Evolutionary conservation across 1,140 invertebrate genomes (phyloP), one percentile per base, ranked within the genome.

Genomic region (Drosophila neocordata): DNA sequence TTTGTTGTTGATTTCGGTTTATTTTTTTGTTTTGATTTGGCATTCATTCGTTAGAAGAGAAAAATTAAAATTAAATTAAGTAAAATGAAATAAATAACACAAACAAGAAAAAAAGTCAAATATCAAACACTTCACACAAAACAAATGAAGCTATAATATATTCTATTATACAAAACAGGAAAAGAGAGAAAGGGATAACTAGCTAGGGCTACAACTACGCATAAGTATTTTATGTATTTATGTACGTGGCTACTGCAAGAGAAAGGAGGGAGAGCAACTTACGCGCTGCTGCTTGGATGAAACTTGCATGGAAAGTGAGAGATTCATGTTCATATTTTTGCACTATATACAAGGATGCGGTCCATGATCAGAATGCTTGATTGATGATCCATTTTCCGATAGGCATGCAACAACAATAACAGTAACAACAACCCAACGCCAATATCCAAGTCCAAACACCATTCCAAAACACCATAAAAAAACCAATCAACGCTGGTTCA

Each of bases 321-420:
- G 65, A 44, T 15, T 44, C 44, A 65, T 66, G 68, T 62, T 72
- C 77, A 84, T 85, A 31, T 31, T 31, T 31, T 31, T 31, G 27
- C 6, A 31, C 27, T 31, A 31, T 31, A 53, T 78, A 87, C 81
- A 84, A 64, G 65, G 74, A 69, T 67, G 73, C 61, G 22, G 37
- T 81, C 69, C 81, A 67, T 71, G 66, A 79, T 38, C 56, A 9
- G 41, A 20, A 48, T 48, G 41, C 18, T 75, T 70, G 78, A 70
- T 67, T 65, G 60, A 37, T 77, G 38, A 55, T 64, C 75, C 65
- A 62, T 56, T 51, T 79, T 55, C 75, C 9, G 24, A 24, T 72
- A 72, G 66, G 66, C 81, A 85, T 81, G 82, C 82, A 85, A 83
- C 61, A 66, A 41, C 59, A 76, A 59, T 67, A 71, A 58, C 53